Evolutionary conservation across 2,113 vertebrate genomes (phyloP).

Genomic region (Caranx melampygus): DNA sequence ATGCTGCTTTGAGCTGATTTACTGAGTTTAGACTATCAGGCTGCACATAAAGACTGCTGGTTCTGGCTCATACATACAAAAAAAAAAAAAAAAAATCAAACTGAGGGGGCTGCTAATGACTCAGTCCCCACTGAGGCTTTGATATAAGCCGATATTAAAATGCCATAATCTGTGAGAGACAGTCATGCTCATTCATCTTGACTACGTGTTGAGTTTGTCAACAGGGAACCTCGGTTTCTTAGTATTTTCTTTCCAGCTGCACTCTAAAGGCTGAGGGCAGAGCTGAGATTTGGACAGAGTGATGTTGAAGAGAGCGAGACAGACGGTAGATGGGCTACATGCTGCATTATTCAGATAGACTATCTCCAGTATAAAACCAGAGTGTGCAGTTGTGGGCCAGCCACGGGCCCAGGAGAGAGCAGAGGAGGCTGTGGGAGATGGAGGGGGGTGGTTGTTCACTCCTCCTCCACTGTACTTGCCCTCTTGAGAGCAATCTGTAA

Average conservation of each 20-base stretch:
- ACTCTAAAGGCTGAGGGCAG: background rate
- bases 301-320: conserved; percentile 39
- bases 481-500: conserved; percentile 28
- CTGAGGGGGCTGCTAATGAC: conserved; percentile 43
- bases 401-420: conserved; percentile 39
- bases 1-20: conserved; percentile 17
- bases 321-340: conserved; percentile 23
- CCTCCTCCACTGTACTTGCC: conserved; percentile 11
- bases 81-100: background rate
- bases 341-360: conserved; percentile 66
- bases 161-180: conserved; percentile 29
- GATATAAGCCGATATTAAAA: conserved; percentile 41
- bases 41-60: conserved; percentile 12
- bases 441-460: conserved; percentile 26
- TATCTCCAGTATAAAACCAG: conserved; percentile 44
- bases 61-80: conserved; percentile 25
- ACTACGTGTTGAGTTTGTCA: conserved; percentile 21
- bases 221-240: conserved; percentile 3
- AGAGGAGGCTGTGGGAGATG: conserved; percentile 40
- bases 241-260: conserved; percentile 31
- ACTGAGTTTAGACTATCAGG: conserved; percentile 13
- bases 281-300: conserved; percentile 29
- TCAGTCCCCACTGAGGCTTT: conserved; percentile 32
- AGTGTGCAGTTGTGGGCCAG: conserved; percentile 40
- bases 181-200: conserved; percentile 10